Percentiles rank a stretch among this genome's conserved stretches.
Conservation (phyloP, 2,797 vertebrate species). For the Macropodus opercularis region DNA sequence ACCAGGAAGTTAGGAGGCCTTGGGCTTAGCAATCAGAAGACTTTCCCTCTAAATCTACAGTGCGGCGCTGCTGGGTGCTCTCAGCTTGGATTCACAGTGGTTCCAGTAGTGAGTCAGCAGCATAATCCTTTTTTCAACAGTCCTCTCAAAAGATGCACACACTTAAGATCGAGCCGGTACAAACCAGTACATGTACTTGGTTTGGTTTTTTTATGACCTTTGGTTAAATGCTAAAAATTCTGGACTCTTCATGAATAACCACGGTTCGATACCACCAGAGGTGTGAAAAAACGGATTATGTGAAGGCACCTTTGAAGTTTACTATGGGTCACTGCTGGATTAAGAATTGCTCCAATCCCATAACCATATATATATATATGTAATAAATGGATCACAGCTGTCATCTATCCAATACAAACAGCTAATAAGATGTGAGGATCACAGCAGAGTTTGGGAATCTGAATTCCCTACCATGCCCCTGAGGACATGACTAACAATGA, state of each 20-base stretch:
- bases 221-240: too few relatives aligned
- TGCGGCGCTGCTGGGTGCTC: too few relatives aligned
- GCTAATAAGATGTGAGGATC: constrained; percentile 3
- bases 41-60: too few relatives aligned
- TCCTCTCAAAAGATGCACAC: too few relatives aligned
- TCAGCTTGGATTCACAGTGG: background rate
- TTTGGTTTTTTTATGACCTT: too few relatives aligned
- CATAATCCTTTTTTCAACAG: background rate
- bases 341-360: background rate
- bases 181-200: too few relatives aligned
- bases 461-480: background rate
- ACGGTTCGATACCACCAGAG: background rate
- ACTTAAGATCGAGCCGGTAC: too few relatives aligned
- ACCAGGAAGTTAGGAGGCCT: too few relatives aligned
- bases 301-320: constrained; percentile 33
- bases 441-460: background rate
- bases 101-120: background rate
- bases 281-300: background rate
- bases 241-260: too few relatives aligned
- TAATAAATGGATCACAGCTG: background rate
- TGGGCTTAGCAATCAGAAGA: too few relatives aligned
- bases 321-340: background rate
- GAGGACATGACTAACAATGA: constrained; percentile 9
- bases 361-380: background rate
- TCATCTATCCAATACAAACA: background rate